A percentile compares a stretch with the other conserved stretches of the same genome.
Evolutionary conservation across 2,797 vertebrate species (phyloP).

Genomic region (Natrix natrix): DNA sequence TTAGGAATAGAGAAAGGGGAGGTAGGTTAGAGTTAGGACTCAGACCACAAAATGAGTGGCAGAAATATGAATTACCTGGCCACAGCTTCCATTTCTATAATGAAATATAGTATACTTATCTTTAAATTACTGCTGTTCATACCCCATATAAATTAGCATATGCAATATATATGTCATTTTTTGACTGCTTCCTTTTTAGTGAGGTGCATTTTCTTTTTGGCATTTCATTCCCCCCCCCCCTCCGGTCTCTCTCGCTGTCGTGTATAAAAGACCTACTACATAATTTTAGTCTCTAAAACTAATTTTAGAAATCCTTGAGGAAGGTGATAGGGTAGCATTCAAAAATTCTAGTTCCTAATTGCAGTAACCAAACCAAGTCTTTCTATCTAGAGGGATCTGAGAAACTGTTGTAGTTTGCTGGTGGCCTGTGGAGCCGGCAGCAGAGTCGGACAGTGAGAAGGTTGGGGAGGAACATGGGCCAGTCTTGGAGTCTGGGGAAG

Average conservation of each 20-base stretch:
- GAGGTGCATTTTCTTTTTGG: background rate
- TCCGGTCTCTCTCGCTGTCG: background rate
- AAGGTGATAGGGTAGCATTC: background rate
- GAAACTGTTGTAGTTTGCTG: no score
- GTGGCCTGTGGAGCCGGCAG: no score
- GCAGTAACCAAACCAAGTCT: background rate
- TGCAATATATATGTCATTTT: background rate
- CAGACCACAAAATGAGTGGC: background rate
- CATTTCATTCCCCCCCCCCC: background rate
- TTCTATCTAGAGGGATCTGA: background rate
- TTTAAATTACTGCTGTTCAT: background rate
- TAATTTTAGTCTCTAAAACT: background rate
- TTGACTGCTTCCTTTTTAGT: background rate
- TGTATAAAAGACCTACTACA: background rate
- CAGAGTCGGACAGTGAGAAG: no score
- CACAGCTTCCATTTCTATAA: background rate
- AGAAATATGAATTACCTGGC: background rate
- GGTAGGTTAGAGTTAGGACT: background rate
- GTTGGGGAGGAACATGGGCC: no score
- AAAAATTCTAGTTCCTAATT: background rate
- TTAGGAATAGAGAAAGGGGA: background rate
- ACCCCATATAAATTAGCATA: background rate
- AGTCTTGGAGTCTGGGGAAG: no score
- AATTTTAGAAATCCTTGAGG: background rate
- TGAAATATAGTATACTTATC: background rate